A percentile compares a stretch with the other conserved stretches of the same genome.
These are phyloP conservation scores for Lithobates sylvaticus DNA, from an alignment of 2,797 vertebrate species.

Conservation along the genomic window DNA sequence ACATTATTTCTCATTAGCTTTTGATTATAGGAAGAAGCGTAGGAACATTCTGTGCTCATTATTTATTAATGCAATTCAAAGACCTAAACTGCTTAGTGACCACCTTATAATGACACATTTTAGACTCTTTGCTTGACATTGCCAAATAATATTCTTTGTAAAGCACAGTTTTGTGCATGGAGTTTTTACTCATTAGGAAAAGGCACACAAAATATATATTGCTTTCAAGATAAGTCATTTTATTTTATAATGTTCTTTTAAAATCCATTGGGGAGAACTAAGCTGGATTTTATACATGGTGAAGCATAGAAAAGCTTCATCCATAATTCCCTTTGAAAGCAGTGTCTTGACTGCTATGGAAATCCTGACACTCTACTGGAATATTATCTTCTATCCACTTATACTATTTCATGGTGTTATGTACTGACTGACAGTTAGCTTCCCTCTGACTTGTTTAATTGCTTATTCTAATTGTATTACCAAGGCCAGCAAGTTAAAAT, in stretches of 20 bases:
- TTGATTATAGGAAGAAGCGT: not conserved
- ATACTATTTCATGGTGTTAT: slow-evolving; percentile 37
- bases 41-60: not conserved
- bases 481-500: slow-evolving; percentile 30
- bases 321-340: slow-evolving; percentile 30
- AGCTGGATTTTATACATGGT: slow-evolving; percentile 22
- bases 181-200: not conserved
- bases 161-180: not conserved
- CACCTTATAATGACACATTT: not conserved
- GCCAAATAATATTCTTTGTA: not conserved
- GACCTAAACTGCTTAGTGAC: not conserved
- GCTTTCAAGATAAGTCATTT: not conserved
- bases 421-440: slow-evolving; percentile 15
- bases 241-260: not conserved
- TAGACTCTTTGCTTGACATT: not conserved
- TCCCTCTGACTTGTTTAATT: slow-evolving; percentile 21
- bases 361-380: slow-evolving; percentile 13
- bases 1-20: not conserved
- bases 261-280: slow-evolving; percentile 3
- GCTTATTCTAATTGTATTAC: slow-evolving; percentile 42
- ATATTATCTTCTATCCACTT: slow-evolving; percentile 14
- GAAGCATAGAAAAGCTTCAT: slow-evolving; percentile 26
- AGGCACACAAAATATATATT: not conserved
- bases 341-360: slow-evolving; percentile 14
- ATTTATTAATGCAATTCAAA: not conserved